A percentile compares a stretch with the other conserved stretches of the same genome.
These are phyloP conservation scores for Thermophis baileyi DNA, from an alignment of 2,113 vertebrate genomes.

Conservation along the genomic window DNA sequence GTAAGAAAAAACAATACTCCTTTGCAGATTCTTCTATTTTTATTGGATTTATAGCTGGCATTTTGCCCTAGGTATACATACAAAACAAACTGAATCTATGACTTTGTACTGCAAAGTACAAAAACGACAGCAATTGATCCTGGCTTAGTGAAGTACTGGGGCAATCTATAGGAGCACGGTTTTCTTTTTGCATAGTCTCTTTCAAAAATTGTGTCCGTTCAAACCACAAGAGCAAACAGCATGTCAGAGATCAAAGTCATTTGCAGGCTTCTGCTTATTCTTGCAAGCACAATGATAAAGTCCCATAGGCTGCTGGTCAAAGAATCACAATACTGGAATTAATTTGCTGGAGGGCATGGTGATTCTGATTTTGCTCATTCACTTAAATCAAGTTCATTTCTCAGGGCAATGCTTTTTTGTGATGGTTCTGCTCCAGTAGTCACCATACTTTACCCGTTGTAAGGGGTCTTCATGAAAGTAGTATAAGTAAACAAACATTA, in stretches of 20 bases:
- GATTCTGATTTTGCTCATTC: conserved; percentile 37
- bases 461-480: conserved; percentile 12
- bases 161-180: conserved; percentile 3
- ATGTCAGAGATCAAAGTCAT: conserved; percentile 31
- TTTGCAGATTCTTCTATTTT: background rate
- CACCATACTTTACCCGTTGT: conserved; percentile 18
- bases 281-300: conserved; percentile 22
- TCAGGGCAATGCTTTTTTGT: conserved; percentile 34
- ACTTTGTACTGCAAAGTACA: conserved; percentile 3
- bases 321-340: conserved; percentile 26
- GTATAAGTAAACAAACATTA: conserved; percentile 7
- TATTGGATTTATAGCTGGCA: background rate
- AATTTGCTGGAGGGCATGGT: conserved; percentile 9
- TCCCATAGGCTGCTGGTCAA: conserved; percentile 29
- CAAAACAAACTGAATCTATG: background rate
- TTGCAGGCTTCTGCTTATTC: conserved; percentile 40
- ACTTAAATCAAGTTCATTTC: conserved; percentile 45
- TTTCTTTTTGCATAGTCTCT: conserved; percentile 42
- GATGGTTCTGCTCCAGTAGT: conserved; percentile 41
- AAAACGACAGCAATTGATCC: conserved; percentile 12
- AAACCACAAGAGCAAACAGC: conserved; percentile 32
- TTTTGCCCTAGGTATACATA: conserved; percentile 17
- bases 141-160: conserved; percentile 11
- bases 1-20: background rate
- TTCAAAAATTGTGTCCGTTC: conserved; percentile 34